These are phyloP conservation scores for Adelosebastes latens DNA, from an alignment of 2,797 vertebrate species.

Conservation along the genomic window DNA sequence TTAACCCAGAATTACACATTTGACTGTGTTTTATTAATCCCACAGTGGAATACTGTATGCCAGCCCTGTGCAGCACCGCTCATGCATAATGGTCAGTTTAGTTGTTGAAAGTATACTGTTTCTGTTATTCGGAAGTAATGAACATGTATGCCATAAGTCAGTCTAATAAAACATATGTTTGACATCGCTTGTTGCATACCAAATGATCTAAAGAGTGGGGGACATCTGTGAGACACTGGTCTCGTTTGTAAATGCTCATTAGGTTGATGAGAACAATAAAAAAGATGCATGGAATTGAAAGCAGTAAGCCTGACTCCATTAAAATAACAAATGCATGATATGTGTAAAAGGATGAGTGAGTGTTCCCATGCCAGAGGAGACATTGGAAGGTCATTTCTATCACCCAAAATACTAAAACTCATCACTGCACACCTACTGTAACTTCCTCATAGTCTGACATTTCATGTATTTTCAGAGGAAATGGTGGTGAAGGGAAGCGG, in stretches of 20 bases:
- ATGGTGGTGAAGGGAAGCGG: slow-evolving; percentile 5
- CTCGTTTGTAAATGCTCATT: slow-evolving; percentile 19
- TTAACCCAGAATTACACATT: slow-evolving; percentile 78
- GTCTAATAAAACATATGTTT: slow-evolving; percentile 1
- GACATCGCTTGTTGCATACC: background rate
- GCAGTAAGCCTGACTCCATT: slow-evolving; percentile 11
- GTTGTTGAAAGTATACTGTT: slow-evolving; percentile 10
- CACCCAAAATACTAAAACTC: slow-evolving; percentile 3
- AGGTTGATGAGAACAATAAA: slow-evolving; percentile 13
- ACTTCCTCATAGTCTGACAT: slow-evolving; percentile 7
- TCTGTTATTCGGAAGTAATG: slow-evolving; percentile 1
- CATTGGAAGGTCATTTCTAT: slow-evolving; percentile 2
- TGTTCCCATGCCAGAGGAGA: background rate
- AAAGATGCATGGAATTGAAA: slow-evolving; percentile 5
- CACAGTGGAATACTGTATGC: slow-evolving; percentile 59
- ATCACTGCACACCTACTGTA: background rate
- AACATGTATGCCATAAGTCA: background rate
- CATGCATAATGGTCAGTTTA: slow-evolving; percentile 30
- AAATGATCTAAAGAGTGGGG: background rate
- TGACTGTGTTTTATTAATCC: slow-evolving; percentile 74
- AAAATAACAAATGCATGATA: background rate
- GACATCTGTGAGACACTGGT: background rate
- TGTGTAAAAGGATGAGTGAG: slow-evolving; percentile 21
- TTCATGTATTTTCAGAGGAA: background rate
- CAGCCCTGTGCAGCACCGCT: slow-evolving; percentile 32